Evolutionary conservation across 1,140 invertebrate species (phyloP).

Genomic region (Thaumetopoea pityocampa): DNA sequence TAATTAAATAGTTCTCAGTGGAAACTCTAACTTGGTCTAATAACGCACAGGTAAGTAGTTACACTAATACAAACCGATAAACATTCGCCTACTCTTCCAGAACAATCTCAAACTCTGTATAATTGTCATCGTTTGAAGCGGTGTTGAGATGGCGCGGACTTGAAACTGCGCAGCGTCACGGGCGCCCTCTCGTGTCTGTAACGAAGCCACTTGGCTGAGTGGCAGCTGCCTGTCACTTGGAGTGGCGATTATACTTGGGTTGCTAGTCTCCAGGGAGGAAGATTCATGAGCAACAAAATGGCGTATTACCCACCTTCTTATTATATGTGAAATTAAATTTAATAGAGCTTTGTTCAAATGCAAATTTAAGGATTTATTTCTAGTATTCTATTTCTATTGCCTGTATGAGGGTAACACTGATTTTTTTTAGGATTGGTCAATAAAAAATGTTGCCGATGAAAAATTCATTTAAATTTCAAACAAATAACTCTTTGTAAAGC

Average conservation of each 20-base stretch:
- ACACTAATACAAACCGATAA: conserved; percentile 5
- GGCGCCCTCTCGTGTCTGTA: conserved; percentile 29
- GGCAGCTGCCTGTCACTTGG: conserved; percentile 47
- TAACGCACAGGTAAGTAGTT: too few relatives aligned
- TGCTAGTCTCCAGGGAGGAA: conserved; percentile 10
- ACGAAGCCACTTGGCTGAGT: conserved; percentile 51
- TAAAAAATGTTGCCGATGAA: too few relatives aligned
- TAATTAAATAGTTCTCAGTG: too few relatives aligned
- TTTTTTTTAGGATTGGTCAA: not conserved
- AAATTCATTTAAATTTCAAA: too few relatives aligned
- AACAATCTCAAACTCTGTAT: conserved; percentile 13
- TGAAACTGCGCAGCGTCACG: conserved; percentile 7
- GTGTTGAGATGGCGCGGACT: conserved; percentile 17
- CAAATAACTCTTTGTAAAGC: too few relatives aligned
- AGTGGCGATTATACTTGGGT: conserved; percentile 11
- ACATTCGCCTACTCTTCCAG: not conserved
- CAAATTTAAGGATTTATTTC: too few relatives aligned
- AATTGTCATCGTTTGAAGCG: conserved; percentile 16
- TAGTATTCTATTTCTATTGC: too few relatives aligned
- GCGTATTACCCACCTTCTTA: too few relatives aligned
- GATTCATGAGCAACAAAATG: too few relatives aligned
- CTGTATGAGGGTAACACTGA: not conserved
- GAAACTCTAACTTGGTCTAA: too few relatives aligned
- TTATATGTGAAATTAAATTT: too few relatives aligned
- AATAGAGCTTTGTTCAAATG: too few relatives aligned